Base-by-base conservation (phyloP, 2,797 vertebrate genomes). In the Chiloscyllium punctatum region DNA sequence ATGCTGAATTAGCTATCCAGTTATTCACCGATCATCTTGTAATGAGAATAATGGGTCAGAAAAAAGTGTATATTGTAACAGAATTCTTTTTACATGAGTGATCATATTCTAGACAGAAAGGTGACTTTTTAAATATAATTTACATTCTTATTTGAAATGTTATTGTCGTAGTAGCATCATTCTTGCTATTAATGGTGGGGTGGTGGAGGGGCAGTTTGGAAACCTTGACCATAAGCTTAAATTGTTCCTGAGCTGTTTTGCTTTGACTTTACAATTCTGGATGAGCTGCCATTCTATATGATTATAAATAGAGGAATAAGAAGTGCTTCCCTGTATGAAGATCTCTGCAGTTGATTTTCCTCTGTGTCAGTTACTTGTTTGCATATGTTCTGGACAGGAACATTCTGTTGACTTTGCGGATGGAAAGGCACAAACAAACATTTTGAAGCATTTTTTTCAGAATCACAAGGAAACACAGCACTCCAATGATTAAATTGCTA, bases 391-490 rank as follows among this genome's bases (percentile, higher is more conserved):
- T 33, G 7, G 48, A 74, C 48, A 7, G 42, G 30, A 94, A 51
- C 8, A n/a, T 21, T 25, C 27, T 48, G 30, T 94, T 72, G 62
- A 92, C 90, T 68, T 91, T 69, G 90, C 69, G n/a, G 66, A 3
- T n/a, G 3, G 66, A 15, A 37, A 16, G 66, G 66, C 66, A 42
- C 25, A 21, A 27, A n/a, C n/a, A 42, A 92, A 92, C 66, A 68
- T 69, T 91, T 92, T 92, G 37, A 69, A 37, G 66, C 66, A 13
- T 69, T 69, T 62, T 62, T 91, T 69, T 68, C 66, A 27, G 18
- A 42, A 23, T 42, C n/a, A 66, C 69, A 69, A 92, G 90, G 90
- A 92, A 92, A 92, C 92, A 66, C 69, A 8, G 94, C 94, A 95
- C 51, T 95, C 13, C 25, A 30, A 69, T 71, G 42, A 94, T 94